A percentile compares a stretch with the other conserved stretches of the same genome.
These are phyloP conservation scores for Xiphorhynchus erythropygius DNA, from an alignment of 2,797 vertebrate species.

Conservation along the genomic window DNA sequence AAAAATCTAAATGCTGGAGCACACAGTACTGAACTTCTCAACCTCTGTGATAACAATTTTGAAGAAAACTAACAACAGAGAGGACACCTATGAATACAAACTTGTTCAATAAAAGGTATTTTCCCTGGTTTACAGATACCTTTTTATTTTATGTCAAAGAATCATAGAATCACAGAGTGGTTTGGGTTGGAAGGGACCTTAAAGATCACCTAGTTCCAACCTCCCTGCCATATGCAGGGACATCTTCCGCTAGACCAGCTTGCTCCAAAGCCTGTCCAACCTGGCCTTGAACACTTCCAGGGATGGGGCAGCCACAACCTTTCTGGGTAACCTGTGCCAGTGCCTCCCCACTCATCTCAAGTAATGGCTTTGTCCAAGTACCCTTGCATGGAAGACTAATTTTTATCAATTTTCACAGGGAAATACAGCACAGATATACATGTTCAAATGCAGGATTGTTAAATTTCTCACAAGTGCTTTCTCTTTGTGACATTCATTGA, in stretches of 20 bases:
- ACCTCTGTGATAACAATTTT: neutral
- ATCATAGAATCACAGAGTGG: neutral
- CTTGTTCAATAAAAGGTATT: neutral
- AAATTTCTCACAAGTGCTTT: neutral
- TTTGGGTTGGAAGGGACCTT: neutral
- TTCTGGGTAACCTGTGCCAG: neutral
- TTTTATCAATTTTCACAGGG: neutral
- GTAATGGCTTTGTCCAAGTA: neutral
- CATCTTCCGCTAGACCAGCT: neutral
- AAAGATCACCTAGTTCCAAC: neutral
- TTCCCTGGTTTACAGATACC: neutral
- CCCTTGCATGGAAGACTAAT: neutral
- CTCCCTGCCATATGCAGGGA: rapidly evolving
- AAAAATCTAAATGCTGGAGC: neutral
- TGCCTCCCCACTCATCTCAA: neutral
- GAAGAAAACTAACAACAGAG: neutral
- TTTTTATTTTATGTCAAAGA: neutral
- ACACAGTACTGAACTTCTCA: neutral
- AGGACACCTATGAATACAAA: neutral
- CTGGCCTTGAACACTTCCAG: neutral
- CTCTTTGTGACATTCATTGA: neutral
- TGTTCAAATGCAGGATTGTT: neutral
- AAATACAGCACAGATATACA: neutral
- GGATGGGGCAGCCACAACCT: neutral
- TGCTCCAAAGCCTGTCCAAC: neutral